Evolutionary conservation across 2,888 invertebrate species (phyloP).

Genomic region (Eupithecia centaureata): DNA sequence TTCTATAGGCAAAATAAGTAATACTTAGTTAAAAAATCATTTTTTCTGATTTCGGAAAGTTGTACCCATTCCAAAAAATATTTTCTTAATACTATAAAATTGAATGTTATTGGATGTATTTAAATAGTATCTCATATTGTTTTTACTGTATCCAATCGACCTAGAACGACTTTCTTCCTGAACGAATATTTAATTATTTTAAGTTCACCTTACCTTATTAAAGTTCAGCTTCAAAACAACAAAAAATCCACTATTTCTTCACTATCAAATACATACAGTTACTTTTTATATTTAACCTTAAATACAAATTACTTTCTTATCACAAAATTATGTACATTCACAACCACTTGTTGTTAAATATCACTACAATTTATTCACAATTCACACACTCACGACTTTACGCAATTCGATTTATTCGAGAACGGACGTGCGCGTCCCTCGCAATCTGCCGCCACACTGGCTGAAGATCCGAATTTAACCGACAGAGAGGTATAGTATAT

Average conservation of each 20-base stretch:
- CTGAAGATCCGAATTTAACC: conserved; percentile 49
- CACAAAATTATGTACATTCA: conserved; percentile 42
- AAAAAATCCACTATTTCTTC: conserved; percentile 12
- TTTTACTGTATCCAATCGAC: too few relatives aligned
- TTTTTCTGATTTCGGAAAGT: too few relatives aligned
- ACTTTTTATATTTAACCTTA: not conserved
- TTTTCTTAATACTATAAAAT: too few relatives aligned
- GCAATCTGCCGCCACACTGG: conserved; percentile 53
- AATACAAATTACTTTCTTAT: conserved; percentile 9
- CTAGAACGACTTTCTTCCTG: too few relatives aligned
- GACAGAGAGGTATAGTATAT: conserved; percentile 39
- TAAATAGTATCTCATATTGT: too few relatives aligned
- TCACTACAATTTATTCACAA: conserved; percentile 30
- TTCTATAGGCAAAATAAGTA: not conserved
- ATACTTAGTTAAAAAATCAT: too few relatives aligned
- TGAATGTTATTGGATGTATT: too few relatives aligned
- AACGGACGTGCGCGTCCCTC: conserved; percentile 43
- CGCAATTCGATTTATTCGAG: conserved; percentile 29
- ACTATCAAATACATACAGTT: not conserved
- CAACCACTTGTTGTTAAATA: conserved; percentile 50
- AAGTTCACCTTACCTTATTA: not conserved
- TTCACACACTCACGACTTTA: conserved; percentile 50
- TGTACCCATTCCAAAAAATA: too few relatives aligned
- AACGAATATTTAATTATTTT: not conserved
- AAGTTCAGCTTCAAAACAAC: not conserved